Percentiles rank a stretch among this genome's conserved stretches.
Evolutionary conservation across 2,797 vertebrate species (phyloP).

Genomic region (Nannoperca obscura): DNA sequence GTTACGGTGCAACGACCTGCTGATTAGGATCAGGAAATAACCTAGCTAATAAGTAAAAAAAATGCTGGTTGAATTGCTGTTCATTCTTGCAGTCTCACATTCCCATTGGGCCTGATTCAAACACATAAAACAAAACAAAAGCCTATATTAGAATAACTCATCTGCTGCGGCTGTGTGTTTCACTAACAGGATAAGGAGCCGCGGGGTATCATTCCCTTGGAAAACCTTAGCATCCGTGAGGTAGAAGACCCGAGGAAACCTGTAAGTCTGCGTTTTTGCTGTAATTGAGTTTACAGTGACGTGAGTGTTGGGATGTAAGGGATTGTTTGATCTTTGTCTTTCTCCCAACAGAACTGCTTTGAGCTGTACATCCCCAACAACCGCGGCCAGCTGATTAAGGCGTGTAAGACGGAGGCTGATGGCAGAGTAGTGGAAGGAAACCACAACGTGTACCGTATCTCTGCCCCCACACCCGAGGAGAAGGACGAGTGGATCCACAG

Average conservation of each 20-base stretch:
- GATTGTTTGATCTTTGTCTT: not conserved
- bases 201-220: slow-evolving; percentile 93
- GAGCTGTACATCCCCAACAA: slow-evolving; percentile 97
- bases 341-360: slow-evolving; percentile 90
- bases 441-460: slow-evolving; percentile 93
- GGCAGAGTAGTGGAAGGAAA: slow-evolving; percentile 95
- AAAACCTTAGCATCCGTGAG: slow-evolving; percentile 95
- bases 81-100: not conserved
- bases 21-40: too few relatives aligned
- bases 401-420: slow-evolving; percentile 91
- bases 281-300: too few relatives aligned
- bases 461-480: slow-evolving; percentile 93
- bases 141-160: not conserved
- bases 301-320: too few relatives aligned
- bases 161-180: slow-evolving; percentile 36
- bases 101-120: too few relatives aligned
- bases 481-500: slow-evolving; percentile 97
- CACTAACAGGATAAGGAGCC: slow-evolving; percentile 93
- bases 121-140: not conserved
- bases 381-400: slow-evolving; percentile 96
- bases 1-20: too few relatives aligned
- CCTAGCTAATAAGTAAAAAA: not conserved
- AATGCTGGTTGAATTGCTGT: not conserved
- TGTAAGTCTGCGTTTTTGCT: slow-evolving; percentile 74
- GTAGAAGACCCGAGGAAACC: slow-evolving; percentile 96